Evolutionary conservation across 2,113 vertebrate genomes (phyloP).

Genomic region (Myanophis thanlyinensis): DNA sequence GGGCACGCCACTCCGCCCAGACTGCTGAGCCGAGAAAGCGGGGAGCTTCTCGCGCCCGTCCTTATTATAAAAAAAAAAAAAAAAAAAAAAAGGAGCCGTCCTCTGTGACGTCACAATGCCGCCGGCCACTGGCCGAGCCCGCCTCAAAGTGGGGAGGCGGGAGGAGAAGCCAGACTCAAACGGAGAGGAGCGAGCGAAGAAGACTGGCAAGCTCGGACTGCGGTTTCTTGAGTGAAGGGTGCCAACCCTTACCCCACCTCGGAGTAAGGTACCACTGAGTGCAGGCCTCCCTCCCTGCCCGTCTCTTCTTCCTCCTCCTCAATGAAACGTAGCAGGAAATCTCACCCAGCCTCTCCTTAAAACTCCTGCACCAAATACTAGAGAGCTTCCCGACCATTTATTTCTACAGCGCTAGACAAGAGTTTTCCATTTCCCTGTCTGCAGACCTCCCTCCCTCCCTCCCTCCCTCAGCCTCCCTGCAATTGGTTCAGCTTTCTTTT

Average conservation of each 20-base stretch:
- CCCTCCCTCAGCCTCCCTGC: background rate
- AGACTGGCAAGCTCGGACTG: background rate
- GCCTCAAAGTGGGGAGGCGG: background rate
- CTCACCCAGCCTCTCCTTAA: background rate
- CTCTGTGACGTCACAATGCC: conserved; percentile 40
- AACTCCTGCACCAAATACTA: background rate
- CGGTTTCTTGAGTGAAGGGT: background rate
- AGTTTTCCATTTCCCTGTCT: background rate
- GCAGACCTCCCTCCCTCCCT: background rate
- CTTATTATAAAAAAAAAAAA: too few relatives aligned
- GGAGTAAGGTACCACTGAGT: background rate
- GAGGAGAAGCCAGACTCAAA: background rate
- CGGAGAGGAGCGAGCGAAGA: background rate
- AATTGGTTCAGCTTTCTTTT: background rate
- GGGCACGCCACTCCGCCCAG: background rate
- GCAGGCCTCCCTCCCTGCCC: background rate
- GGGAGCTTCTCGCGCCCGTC: conserved; percentile 9
- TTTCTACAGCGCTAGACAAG: background rate
- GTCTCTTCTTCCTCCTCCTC: background rate
- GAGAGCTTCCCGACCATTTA: background rate
- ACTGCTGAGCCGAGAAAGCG: background rate
- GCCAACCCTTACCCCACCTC: background rate
- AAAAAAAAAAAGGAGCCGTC: conserved; percentile 13
- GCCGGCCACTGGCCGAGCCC: background rate
- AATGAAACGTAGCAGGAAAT: background rate